phyloP scores from a whole-genome alignment of 1,140 invertebrate genomes.

The Antheraea mylitta region DNA sequence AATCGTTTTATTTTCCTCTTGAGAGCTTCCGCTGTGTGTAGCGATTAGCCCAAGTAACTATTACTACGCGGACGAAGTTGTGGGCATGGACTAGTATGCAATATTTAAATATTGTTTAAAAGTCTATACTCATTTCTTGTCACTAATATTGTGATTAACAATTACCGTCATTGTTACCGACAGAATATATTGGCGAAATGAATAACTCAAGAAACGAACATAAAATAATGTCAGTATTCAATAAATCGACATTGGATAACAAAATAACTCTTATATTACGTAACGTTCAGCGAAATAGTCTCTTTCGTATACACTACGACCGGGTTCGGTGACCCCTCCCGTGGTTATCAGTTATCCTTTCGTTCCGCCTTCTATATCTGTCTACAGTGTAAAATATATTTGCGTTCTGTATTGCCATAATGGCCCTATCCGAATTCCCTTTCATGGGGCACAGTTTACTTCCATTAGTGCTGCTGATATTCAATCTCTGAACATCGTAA shows the following conservation, averaged over 20 bases:
- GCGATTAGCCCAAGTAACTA: no score
- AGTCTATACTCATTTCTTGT: no score
- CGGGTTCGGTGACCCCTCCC: conserved; percentile 41
- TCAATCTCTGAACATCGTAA: neutral
- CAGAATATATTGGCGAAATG: no score
- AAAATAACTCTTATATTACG: conserved; percentile 13
- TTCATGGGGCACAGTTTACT: conserved; percentile 18
- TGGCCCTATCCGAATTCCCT: conserved; percentile 27
- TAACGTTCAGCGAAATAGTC: neutral
- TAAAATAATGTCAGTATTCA: conserved; percentile 1
- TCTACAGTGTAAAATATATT: conserved; percentile 26
- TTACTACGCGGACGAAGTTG: no score
- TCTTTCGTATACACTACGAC: neutral
- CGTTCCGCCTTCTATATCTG: conserved; percentile 28
- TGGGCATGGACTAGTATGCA: no score
- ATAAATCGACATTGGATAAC: conserved; percentile 1
- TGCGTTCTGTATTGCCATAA: conserved; percentile 28
- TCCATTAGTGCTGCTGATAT: neutral
- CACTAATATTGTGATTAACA: no score
- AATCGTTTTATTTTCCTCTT: no score
- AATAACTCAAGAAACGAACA: neutral
- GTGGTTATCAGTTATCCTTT: conserved; percentile 37
- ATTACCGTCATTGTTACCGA: no score
- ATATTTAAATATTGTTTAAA: neutral
- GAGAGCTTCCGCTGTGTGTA: no score